Evolutionary conservation across 1,140 invertebrate genomes (phyloP).

Genomic region (Maniola jurtina): DNA sequence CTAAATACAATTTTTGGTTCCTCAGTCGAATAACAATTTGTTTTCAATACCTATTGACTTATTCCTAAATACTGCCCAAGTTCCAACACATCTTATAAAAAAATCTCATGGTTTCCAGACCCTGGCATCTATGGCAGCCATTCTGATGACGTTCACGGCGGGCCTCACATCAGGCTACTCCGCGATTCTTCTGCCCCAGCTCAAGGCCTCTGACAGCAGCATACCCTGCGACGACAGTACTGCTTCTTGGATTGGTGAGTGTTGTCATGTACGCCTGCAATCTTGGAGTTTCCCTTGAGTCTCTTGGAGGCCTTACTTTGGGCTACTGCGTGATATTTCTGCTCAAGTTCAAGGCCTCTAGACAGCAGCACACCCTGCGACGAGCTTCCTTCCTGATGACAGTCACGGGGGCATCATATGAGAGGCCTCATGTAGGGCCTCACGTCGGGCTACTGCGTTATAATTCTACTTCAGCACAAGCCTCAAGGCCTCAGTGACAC

Average conservation of each 20-base stretch:
- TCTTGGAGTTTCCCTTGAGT: no score
- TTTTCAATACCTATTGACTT: no score
- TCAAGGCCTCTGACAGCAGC: conserved; percentile 61
- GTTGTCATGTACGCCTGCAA: no score
- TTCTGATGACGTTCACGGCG: conserved; percentile 77
- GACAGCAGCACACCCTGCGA: conserved; percentile 68
- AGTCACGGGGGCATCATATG: no score
- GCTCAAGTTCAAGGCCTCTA: conserved; percentile 77
- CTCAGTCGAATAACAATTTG: no score
- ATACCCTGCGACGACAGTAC: conserved; percentile 73
- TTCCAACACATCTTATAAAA: no score
- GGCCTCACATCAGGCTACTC: conserved; percentile 82
- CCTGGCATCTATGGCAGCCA: conserved; percentile 76
- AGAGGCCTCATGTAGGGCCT: no score
- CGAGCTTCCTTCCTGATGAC: conserved; percentile 3
- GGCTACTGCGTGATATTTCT: conserved; percentile 83
- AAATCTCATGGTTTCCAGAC: conserved; percentile 54
- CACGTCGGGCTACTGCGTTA: no score
- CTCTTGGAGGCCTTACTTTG: conserved; percentile 78
- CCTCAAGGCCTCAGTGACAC: no score
- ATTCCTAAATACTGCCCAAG: no score
- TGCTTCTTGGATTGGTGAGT: conserved; percentile 82
- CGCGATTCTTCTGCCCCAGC: conserved; percentile 82
- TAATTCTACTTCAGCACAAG: no score
- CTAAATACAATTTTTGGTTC: no score